These are phyloP conservation scores for Macrotrachela quadricornifera DNA, from an alignment of 1,140 invertebrate genomes.

Conservation along the genomic window DNA sequence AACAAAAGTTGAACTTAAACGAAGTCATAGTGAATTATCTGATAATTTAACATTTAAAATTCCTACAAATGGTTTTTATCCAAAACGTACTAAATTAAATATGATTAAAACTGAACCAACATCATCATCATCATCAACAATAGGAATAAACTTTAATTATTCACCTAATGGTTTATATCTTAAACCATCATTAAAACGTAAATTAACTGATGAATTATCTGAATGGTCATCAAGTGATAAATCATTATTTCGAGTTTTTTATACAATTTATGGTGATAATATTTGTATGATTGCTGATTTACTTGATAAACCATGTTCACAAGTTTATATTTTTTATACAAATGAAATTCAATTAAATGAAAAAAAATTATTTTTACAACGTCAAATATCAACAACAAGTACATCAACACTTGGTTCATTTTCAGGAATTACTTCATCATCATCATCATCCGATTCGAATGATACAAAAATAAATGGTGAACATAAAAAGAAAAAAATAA, in stretches of 20 bases:
- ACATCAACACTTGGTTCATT: too few relatives aligned
- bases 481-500: neutral
- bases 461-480: neutral
- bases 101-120: too few relatives aligned
- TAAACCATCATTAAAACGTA: neutral
- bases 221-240: constrained; percentile 77
- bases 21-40: neutral
- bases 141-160: neutral
- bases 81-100: neutral
- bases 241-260: constrained; percentile 64
- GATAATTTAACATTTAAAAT: neutral
- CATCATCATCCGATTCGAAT: neutral
- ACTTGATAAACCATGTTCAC: constrained; percentile 73
- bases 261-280: constrained; percentile 70
- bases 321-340: constrained; percentile 34
- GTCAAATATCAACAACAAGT: neutral
- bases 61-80: neutral
- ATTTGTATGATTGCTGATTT: constrained; percentile 81
- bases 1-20: neutral
- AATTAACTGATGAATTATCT: neutral
- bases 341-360: neutral
- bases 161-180: neutral
- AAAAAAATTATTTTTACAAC: neutral
- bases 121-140: neutral
- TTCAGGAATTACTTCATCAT: too few relatives aligned